Evolutionary conservation across 2,797 vertebrate species (phyloP), one percentile per base, ranked within the genome.

Genomic region (Girardinus metallicus): DNA sequence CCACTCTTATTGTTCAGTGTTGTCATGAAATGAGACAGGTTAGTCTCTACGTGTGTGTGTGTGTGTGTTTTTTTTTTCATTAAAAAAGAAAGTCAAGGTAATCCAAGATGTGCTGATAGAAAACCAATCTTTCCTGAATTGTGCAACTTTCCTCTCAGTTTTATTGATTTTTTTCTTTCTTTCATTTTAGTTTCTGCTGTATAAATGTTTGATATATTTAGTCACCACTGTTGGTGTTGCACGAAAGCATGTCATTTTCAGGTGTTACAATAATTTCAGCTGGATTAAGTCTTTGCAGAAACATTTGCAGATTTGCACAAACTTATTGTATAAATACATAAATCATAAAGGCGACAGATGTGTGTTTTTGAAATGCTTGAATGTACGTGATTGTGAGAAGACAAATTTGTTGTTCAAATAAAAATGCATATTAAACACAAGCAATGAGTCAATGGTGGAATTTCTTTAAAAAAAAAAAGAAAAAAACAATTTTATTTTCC

Each of bases 241-340:
- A 78, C 74, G 74, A 85, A 84, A 55, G 39, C 74, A 84, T 75
- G 64, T 55, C 7, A 74, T 75, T 68, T 43, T 83, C 41, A 41
- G 79, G 34, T n/a, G n/a, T 80, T 62, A 74, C 77, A 75, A 81
- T 76, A 70, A 82, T 51, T 43, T 79, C 34, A 77, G 53, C 31
- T 74, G n/a, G 81, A 57, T 81, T 73, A 66, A 77, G 80, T 64
- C 7, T 80, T 82, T 83, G 78, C 77, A 51, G 70, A 86, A 47
- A 83, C 74, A 66, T 83, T 88, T 85, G 86, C 89, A 89, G 49
- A 84, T 88, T 90, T 91, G 86, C 87, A 90, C 85, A 87, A 83
- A 78, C 82, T 4, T 75, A 81, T 80, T 77, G 46, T 74, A 23
- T 31, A 41, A 79, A 66, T 43, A 41, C 26, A 57, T 18, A 21